Evolutionary conservation across 2,797 vertebrate species (phyloP).

Genomic region (Platyrinchus mystaceus): DNA sequence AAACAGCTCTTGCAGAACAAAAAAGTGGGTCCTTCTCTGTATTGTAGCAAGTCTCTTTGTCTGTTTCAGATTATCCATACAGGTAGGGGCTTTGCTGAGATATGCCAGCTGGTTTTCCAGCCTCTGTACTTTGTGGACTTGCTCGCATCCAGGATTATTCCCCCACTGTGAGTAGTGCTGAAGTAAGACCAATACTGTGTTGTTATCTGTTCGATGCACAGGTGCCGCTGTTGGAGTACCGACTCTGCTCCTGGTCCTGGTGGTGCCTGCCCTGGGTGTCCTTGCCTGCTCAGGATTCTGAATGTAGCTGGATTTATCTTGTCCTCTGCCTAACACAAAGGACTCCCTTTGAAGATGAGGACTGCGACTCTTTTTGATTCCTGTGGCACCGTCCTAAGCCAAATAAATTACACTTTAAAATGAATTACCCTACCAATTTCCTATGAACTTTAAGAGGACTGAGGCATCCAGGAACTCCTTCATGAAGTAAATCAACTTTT

Average conservation of each 20-base stretch:
- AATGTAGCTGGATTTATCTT: conserved; percentile 86
- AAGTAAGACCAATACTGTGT: neutral
- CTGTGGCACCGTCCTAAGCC: conserved; percentile 76
- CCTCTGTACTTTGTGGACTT: neutral
- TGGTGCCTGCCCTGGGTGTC: conserved; percentile 80
- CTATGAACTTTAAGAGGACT: conserved; percentile 77
- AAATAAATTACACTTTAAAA: conserved; percentile 76
- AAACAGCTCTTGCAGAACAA: neutral
- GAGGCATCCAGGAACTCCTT: conserved; percentile 86
- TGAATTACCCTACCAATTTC: conserved; percentile 72
- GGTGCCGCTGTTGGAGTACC: conserved; percentile 74
- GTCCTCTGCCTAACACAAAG: conserved; percentile 75
- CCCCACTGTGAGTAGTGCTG: neutral
- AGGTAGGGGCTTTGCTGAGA: neutral
- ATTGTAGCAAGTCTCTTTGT: neutral
- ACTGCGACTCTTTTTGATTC: conserved; percentile 80
- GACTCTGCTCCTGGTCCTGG: conserved; percentile 73
- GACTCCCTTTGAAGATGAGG: conserved; percentile 79
- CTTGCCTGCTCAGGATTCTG: conserved; percentile 87
- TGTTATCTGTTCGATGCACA: conserved; percentile 58
- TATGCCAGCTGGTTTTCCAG: neutral
- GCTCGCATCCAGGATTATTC: neutral
- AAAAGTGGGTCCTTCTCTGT: neutral
- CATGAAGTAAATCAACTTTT: conserved; percentile 85
- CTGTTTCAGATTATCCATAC: neutral